Percentiles rank a stretch among this genome's conserved stretches.
Conservation (phyloP, 1,140 invertebrate species). For the Drosophila athabasca region DNA sequence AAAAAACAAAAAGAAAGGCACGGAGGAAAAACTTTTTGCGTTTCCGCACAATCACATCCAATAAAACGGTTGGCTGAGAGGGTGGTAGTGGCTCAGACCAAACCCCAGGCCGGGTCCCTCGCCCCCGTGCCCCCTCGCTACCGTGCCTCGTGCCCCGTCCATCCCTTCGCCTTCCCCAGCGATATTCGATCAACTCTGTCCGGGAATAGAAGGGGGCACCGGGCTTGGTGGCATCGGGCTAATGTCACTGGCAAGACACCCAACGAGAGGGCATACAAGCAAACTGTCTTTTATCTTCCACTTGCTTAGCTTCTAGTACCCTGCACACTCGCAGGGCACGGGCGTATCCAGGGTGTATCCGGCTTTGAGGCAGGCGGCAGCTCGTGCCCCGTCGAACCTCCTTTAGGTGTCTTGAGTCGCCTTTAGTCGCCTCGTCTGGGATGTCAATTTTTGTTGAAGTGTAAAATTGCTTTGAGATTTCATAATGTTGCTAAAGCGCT, state of each 20-base stretch:
- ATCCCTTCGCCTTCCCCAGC: conserved; percentile 2
- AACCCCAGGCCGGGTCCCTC: neutral
- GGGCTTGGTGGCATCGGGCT: conserved; percentile 35
- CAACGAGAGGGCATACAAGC: conserved; percentile 36
- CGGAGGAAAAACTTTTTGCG: conserved; percentile 63
- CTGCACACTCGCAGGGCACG: neutral
- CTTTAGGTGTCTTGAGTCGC: neutral
- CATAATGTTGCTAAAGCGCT: conserved; percentile 71
- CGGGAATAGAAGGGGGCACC: conserved; percentile 1
- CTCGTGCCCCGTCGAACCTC: neutral
- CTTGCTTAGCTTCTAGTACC: conserved; percentile 61
- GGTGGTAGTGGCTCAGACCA: neutral
- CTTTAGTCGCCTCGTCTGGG: conserved; percentile 15
- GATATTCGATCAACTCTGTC: conserved; percentile 71
- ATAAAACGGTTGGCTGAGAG: conserved; percentile 75
- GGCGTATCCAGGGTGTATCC: conserved; percentile 8
- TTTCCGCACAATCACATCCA: conserved; percentile 81
- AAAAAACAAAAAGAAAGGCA: conserved; percentile 42
- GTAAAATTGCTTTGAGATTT: conserved; percentile 81
- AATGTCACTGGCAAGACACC: conserved; percentile 66
- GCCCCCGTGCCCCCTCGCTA: too few species aligned
- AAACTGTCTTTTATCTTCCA: conserved; percentile 75
- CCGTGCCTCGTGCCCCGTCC: too few species aligned
- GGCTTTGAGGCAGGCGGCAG: neutral
- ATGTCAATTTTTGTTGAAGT: conserved; percentile 80